Evolutionary conservation across 2,797 vertebrate species (phyloP).

Genomic region (Poecilia velifera): DNA sequence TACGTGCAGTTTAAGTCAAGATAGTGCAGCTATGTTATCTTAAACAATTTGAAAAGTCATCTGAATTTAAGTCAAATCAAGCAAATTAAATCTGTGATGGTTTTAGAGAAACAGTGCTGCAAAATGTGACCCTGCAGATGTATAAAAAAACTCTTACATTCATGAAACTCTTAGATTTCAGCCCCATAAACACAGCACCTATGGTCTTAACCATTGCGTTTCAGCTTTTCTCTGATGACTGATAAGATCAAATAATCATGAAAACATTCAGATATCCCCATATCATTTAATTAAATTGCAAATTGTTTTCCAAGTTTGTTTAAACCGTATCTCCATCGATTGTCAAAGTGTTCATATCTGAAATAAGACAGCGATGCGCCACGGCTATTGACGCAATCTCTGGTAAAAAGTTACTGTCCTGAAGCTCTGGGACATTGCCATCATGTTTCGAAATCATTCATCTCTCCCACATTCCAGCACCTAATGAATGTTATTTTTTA

Average conservation of each 20-base stretch:
- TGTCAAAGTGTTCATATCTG: neutral
- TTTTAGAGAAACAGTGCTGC: neutral
- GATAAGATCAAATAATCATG: neutral
- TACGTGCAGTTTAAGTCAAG: neutral
- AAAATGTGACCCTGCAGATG: neutral
- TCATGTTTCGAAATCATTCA: constrained; percentile 40
- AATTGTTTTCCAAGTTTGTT: neutral
- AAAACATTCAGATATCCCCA: neutral
- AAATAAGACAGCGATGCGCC: constrained; percentile 21
- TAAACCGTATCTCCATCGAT: neutral
- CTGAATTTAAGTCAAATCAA: neutral
- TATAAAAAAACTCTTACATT: neutral
- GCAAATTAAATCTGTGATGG: neutral
- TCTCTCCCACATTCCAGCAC: constrained; percentile 63
- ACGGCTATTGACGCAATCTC: constrained; percentile 36
- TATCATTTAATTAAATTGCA: neutral
- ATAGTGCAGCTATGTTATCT: neutral
- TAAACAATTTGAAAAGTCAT: neutral
- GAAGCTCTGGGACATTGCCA: constrained; percentile 45
- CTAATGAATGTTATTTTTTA: constrained; percentile 34
- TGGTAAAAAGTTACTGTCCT: constrained; percentile 29
- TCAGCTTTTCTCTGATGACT: neutral
- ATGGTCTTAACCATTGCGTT: neutral
- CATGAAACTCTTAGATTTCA: neutral
- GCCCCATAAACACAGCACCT: neutral